Evolutionary conservation across 2,797 vertebrate genomes (phyloP), one percentile per base, ranked within the genome.

Genomic region (Protonibea diacanthus): DNA sequence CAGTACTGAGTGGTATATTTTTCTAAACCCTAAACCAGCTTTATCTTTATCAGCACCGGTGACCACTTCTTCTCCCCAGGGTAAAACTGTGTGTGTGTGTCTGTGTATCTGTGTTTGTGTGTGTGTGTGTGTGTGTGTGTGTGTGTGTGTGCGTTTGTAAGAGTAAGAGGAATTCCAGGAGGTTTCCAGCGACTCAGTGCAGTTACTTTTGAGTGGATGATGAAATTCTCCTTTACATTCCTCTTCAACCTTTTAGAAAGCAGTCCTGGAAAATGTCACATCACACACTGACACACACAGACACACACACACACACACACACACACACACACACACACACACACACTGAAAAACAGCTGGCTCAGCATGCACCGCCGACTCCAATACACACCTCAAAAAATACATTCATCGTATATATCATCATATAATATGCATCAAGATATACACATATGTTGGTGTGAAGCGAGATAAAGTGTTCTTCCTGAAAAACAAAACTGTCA

Each of bases 151-250:
- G 33, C 33, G 33, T 45, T 10, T 47, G 40, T 63, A 23, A n/a
- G 60, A 18, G 51, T 49, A 29, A 69, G 60, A 83, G 56, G 68
- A 80, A 81, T 76, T 79, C 63, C 70, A 84, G 81, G 49, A 81
- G 73, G 48, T 64, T 85, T 73, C 23, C 65, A 68, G 42, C 3
- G 4, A 15, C 65, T 82, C 44, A 38, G 64, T 38, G 76, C 79
- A 85, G 86, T 85, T 74, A 88, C 80, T 89, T 87, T 74, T 78
- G 81, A 93, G 88, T 80, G 84, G 82, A 92, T 89, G 88, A 89
- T 88, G 88, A 89, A 92, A 87, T 71, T 83, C 81, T 86, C 86
- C 76, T 84, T 82, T 74, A 86, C 83, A 91, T 89, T 88, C 91
- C 84, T 88, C 69, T 69, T 85, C 71, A 79, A 76, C 79, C 63